A percentile compares a stretch with the other conserved stretches of the same genome.
These are phyloP conservation scores for Matsumyia berberina DNA, from an alignment of 2,888 invertebrate genomes.

Conservation along the genomic window DNA sequence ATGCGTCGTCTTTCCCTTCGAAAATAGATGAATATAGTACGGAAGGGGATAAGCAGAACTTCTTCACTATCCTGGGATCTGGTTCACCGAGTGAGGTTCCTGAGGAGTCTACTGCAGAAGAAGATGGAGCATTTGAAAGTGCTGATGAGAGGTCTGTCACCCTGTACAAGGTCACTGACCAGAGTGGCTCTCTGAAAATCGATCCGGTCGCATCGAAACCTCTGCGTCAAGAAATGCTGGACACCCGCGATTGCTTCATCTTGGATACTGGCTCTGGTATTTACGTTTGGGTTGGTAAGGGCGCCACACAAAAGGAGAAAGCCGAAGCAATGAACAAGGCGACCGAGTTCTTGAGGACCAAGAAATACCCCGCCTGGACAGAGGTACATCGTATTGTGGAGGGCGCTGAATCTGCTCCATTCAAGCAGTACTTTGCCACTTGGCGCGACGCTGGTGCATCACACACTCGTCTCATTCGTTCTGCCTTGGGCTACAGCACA, in stretches of 20 bases:
- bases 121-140: constrained; percentile 90
- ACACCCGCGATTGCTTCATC: constrained; percentile 88
- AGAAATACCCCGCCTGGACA: constrained; percentile 92
- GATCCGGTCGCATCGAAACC: constrained; percentile 90
- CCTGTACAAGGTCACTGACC: constrained; percentile 90
- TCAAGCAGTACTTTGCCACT: constrained; percentile 94
- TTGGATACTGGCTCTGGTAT: constrained; percentile 92
- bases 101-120: constrained; percentile 89
- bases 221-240: constrained; percentile 87
- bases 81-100: constrained; percentile 89
- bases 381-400: constrained; percentile 89
- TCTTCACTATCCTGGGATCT: constrained; percentile 92
- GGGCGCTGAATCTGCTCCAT: constrained; percentile 92
- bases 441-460: constrained; percentile 90
- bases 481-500: constrained; percentile 83
- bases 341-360: constrained; percentile 87
- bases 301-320: constrained; percentile 90
- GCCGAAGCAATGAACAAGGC: constrained; percentile 90
- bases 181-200: constrained; percentile 87
- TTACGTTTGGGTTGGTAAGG: constrained; percentile 93
- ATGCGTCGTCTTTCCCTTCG: constrained; percentile 12
- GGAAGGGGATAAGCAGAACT: constrained; percentile 88
- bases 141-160: constrained; percentile 87
- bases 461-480: constrained; percentile 86
- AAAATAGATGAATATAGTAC: constrained; percentile 85